Evolutionary conservation across 2,888 invertebrate species (phyloP), one percentile per base, ranked within the genome.

Genomic region (Exephanes ischioxanthus): DNA sequence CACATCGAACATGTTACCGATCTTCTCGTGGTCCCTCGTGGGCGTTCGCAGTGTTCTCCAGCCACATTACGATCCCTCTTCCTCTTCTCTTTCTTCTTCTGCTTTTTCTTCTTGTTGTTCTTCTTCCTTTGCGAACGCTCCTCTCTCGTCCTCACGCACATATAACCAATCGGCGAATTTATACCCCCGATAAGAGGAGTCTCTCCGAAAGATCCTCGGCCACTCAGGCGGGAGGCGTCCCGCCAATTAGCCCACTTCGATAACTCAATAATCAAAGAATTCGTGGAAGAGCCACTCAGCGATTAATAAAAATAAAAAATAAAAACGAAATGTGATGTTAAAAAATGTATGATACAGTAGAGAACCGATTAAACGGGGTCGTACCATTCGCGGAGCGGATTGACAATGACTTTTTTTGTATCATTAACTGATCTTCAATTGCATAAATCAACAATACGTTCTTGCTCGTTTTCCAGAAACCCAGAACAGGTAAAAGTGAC

Each of bases 1-100:
- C 82, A 80, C 45, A 70, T 82, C 70, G 75, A 76, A 82, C 85
- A 76, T 82, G 75, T 83, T 85, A 79, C 79, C 82, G 79, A 79
- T 82, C 77, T 78, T 67, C 71, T 70, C 81, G 68, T 66, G 55
- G 73, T 81, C 75, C 71, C 78, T 75, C 72, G 85, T 85, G 85
- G 83, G 85, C 85, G 85, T 85, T 82, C 80, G 81, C 84, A 37
- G 19, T 63, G 30, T 61, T 79, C 70, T 79, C 37, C 78, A 11
- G 53, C 30, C 48, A 45, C 78, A 68, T 79, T 30, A 48, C 45
- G 45, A 48, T 70, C 63, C 51, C 61, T 73, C 58, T 45, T 61
- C 61, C 45, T 73, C 73, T 30, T 73, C n/a, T 26, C 26, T 51
- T 55, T 2, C 66, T 55, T 53, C 33, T 45, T 70, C 70, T 66